Evolutionary conservation across 2,888 invertebrate genomes (phyloP), one percentile per base, ranked within the genome.

Genomic region (Gonocerus acuteangulatus): DNA sequence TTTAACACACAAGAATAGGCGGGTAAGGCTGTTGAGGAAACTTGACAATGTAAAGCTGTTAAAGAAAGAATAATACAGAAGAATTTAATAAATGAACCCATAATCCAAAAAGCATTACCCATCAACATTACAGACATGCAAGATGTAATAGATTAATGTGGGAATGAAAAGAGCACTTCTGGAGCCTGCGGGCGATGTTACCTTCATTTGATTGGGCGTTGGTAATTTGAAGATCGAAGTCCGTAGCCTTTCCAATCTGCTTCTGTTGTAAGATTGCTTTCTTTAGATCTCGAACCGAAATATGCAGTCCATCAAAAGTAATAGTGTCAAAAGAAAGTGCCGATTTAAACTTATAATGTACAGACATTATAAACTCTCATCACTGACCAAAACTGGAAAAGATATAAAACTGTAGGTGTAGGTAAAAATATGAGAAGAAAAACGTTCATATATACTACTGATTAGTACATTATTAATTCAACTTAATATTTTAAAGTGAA

Each of bases 331-430:
- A 95, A 75, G 95, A 93, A 73, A 93, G 80, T 65, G 93, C 89
- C 72, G 95, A 94, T 79, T 96, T 96, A 75, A 99, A 97, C 77
- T 97, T 97, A 78, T 96, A 99, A 77, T 97, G 96, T 68, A 99
- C 93, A 72, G 95, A 95, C 87, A 94, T 94, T 63, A 67, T 67
- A 66, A 60, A 57, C 49, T 62, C 48, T 60, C 60, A 60, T 59
- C 52, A 58, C 54, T 47, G 67, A 42, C 74, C 68, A 11, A 75
- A 70, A 57, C 71, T 71, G 16, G 73, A 70, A 61, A 68, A 70
- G 56, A 57, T 57, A 57, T 47, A 27, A 57, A 57, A 57, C 57
- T 57, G n/a, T 9, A 34, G 72, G 71, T 44, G 69, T 66, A n/a
- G 74, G 54, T 23, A 54, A 21, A 22, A 19, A 42, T 44, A 9